Evolutionary conservation across 2,797 vertebrate species (phyloP), one percentile per base, ranked within the genome.

Genomic region (Tamandua tetradactyla): DNA sequence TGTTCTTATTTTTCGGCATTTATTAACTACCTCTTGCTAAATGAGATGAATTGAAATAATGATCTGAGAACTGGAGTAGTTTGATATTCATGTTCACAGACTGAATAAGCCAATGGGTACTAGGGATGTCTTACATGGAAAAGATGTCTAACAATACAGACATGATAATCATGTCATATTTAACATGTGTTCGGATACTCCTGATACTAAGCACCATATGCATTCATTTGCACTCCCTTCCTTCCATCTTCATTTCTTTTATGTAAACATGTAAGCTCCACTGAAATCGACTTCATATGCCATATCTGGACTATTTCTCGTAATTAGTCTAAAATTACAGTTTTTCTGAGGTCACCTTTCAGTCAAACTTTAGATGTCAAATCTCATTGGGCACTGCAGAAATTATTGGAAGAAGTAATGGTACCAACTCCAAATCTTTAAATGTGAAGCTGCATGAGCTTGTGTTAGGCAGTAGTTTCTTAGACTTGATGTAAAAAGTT

Each of bases 291-390:
- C 30, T 68, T 87, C 15, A 13, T 8, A 27, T 3, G 27, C 57
- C 35, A 1, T 64, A 47, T 83, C 75, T 82, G 57, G 30, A 89
- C 55, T n/a, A 44, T 62, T 80, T 76, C 32, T 44, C 30, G 32
- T 85, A 79, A 69, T 32, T 4, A 64, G 83, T 47, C 10, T 89
- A 62, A 94, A 93, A 49, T 61, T 3, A 27, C 61, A 69, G 57
- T 52, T 89, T 68, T 35, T 92, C 61, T n/a, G 30, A 78, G 14
- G 14, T 91, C 55, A 62, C 47, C 27, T 64, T 87, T 86, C 64
- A 52, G 20, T 55, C 55, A 55, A 55, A 55, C 20, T 18, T 55
- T 55, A 22, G 6, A 22, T 5, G 55, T 55, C 64, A n/a, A 18
- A 68, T 74, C 4, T 35, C 61, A 15, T 59, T 52, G 49, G 37